Evolutionary conservation across 2,888 invertebrate genomes (phyloP).

Genomic region (Lacanobia wlatinum): DNA sequence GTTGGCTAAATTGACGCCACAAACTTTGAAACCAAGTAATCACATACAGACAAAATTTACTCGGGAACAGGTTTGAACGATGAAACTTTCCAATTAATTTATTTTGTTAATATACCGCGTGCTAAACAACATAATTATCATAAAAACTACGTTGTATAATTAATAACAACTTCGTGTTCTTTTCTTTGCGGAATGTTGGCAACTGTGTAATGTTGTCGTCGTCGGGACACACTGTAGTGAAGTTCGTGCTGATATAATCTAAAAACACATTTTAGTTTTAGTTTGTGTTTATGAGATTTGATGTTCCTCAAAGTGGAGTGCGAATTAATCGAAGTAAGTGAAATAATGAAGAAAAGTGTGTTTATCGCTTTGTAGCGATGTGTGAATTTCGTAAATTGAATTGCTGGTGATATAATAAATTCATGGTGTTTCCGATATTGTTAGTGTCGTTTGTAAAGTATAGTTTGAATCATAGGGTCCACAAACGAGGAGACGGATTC

Average conservation of each 20-base stretch:
- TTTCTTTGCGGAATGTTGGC: constrained; percentile 61
- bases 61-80: not conserved
- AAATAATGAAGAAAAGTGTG: constrained; percentile 85
- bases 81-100: not conserved
- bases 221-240: constrained; percentile 58
- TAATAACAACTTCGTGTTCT: constrained; percentile 13
- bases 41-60: not conserved
- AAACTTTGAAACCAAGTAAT: constrained; percentile 16
- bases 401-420: constrained; percentile 87
- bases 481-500: constrained; percentile 90
- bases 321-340: constrained; percentile 81
- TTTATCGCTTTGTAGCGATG: constrained; percentile 89
- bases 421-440: constrained; percentile 88
- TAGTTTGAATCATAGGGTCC: constrained; percentile 90
- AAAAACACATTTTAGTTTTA: constrained; percentile 80
- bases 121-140: not conserved
- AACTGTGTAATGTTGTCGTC: constrained; percentile 57
- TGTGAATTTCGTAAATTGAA: constrained; percentile 85
- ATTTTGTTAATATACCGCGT: not conserved
- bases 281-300: constrained; percentile 84
- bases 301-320: constrained; percentile 86
- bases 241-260: constrained; percentile 65
- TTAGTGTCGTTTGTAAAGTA: constrained; percentile 86
- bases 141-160: not conserved
- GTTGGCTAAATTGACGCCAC: constrained; percentile 48